Evolutionary conservation across 1,140 invertebrate species (phyloP).

Genomic region (Samia ricini): DNA sequence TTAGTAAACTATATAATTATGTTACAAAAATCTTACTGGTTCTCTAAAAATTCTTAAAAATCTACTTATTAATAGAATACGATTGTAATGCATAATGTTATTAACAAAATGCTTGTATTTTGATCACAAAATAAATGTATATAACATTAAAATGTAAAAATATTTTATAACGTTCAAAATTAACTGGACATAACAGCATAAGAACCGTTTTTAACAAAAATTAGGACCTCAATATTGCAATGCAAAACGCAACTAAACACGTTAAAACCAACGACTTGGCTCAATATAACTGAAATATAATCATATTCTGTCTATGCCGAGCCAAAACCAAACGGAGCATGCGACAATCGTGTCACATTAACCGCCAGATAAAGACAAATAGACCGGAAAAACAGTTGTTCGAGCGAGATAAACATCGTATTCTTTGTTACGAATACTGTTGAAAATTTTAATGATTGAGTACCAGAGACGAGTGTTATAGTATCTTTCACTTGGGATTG

Average conservation of each 20-base stretch:
- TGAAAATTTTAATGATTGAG: conserved; percentile 71
- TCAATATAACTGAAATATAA: conserved; percentile 40
- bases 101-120: no score
- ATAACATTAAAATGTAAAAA: no score
- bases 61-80: no score
- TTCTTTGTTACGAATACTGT: conserved; percentile 45
- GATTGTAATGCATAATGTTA: no score
- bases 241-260: conserved; percentile 17
- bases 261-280: conserved; percentile 27
- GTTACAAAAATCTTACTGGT: no score
- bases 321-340: conserved; percentile 57
- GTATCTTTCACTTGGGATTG: background rate
- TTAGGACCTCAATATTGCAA: background rate
- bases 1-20: no score
- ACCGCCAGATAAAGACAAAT: conserved; percentile 70
- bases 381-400: conserved; percentile 65
- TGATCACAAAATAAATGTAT: no score
- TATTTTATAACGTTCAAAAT: no score
- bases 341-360: conserved; percentile 68
- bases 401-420: conserved; percentile 57
- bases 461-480: conserved; percentile 7
- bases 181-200: background rate
- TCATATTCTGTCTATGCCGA: conserved; percentile 36
- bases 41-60: no score
- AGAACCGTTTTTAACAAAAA: background rate